Evolutionary conservation across 2,888 invertebrate genomes (phyloP).

Genomic region (Notodonta ziczac): DNA sequence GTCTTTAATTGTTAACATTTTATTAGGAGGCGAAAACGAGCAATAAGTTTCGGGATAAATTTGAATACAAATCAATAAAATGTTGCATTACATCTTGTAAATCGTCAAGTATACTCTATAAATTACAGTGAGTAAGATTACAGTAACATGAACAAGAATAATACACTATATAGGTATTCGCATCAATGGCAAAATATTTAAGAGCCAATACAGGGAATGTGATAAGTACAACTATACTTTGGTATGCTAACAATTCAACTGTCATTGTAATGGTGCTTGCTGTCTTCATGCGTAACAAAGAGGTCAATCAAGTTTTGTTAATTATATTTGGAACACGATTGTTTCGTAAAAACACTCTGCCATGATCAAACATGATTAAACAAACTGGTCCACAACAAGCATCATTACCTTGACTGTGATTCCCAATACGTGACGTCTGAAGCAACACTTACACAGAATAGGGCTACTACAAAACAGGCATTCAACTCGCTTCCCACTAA

Average conservation of each 20-base stretch:
- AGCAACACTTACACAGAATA: constrained; percentile 56
- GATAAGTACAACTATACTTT: constrained; percentile 40
- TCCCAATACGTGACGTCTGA: constrained; percentile 46
- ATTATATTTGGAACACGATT: not conserved
- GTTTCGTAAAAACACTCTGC: too few relatives aligned
- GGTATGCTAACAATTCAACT: constrained; percentile 39
- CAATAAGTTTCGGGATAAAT: constrained; percentile 81
- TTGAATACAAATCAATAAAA: constrained; percentile 81
- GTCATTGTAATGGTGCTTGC: constrained; percentile 41
- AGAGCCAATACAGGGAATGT: constrained; percentile 46
- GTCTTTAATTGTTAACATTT: constrained; percentile 81
- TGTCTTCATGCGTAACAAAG: constrained; percentile 13
- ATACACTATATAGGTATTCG: constrained; percentile 65
- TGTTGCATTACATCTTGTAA: constrained; percentile 77
- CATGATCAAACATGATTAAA: too few relatives aligned
- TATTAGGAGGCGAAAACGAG: constrained; percentile 85
- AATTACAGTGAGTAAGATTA: constrained; percentile 81
- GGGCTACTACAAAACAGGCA: constrained; percentile 45
- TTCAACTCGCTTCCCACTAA: constrained; percentile 45
- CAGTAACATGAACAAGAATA: constrained; percentile 82
- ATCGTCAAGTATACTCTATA: constrained; percentile 77
- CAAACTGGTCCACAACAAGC: constrained; percentile 38
- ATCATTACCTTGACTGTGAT: constrained; percentile 43
- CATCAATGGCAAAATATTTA: constrained; percentile 64
- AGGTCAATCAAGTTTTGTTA: not conserved